Percentiles rank a stretch among this genome's conserved stretches.
Evolutionary conservation across 2,113 vertebrate genomes (phyloP).

Genomic region (Ancistrus triradiatus): DNA sequence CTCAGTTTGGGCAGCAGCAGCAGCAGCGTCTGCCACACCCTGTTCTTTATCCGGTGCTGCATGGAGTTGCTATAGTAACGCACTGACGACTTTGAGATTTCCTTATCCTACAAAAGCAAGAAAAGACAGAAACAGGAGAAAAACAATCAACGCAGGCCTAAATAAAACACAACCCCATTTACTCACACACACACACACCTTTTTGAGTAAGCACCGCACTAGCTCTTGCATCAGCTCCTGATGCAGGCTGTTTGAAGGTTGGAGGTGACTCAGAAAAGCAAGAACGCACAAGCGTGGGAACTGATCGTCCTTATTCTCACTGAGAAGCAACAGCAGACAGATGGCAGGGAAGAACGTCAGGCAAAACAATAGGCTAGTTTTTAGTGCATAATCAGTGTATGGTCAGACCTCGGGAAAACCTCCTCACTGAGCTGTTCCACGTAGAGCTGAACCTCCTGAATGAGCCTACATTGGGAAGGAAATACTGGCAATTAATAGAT

Average conservation of each 20-base stretch:
- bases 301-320: conserved; percentile 82
- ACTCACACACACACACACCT: conserved; percentile 62
- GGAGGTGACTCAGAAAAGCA: conserved; percentile 80
- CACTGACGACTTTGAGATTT: conserved; percentile 75
- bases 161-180: no score
- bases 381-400: no score
- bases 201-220: conserved; percentile 76
- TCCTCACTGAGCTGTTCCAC: no score
- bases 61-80: conserved; percentile 88
- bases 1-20: conserved; percentile 81
- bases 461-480: conserved; percentile 68
- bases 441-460: conserved; percentile 86
- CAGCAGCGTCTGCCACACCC: conserved; percentile 86
- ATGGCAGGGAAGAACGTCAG: no score
- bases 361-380: no score
- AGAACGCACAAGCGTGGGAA: conserved; percentile 78
- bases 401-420: no score
- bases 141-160: neutral
- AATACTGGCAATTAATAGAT: neutral
- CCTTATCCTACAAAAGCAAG: conserved; percentile 68
- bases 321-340: conserved; percentile 60
- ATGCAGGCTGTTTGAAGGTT: conserved; percentile 70
- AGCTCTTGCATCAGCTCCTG: conserved; percentile 77
- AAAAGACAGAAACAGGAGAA: neutral
- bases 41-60: conserved; percentile 88